Percentiles rank a stretch among this genome's conserved stretches.
Evolutionary conservation across 2,888 invertebrate species (phyloP).

Genomic region (Diloba caeruleocephala): DNA sequence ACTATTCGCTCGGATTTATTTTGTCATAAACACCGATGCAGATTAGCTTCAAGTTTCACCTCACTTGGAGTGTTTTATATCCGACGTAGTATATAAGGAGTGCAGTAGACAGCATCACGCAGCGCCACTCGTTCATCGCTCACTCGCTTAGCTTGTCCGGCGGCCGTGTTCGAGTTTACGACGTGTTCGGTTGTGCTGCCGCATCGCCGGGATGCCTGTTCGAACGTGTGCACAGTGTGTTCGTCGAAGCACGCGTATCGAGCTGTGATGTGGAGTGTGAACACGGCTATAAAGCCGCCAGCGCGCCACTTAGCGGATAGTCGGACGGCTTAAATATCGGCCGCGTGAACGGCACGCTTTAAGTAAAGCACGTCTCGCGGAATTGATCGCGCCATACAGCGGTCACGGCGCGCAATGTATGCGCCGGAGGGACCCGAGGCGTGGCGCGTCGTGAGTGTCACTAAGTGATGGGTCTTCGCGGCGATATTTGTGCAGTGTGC

Average conservation of each 20-base stretch:
- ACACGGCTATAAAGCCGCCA: slow-evolving; percentile 5
- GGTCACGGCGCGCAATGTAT: slow-evolving; percentile 34
- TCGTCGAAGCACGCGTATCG: not conserved
- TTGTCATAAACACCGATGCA: slow-evolving; percentile 1
- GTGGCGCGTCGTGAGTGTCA: slow-evolving; percentile 12
- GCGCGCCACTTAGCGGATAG: slow-evolving; percentile 23
- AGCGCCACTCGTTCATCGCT: slow-evolving; percentile 15
- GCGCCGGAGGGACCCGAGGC: slow-evolving; percentile 1
- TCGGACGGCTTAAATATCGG: slow-evolving; percentile 20
- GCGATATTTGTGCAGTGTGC: slow-evolving; percentile 6
- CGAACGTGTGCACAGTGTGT: not conserved
- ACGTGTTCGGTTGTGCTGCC: slow-evolving; percentile 15
- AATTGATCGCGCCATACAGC: slow-evolving; percentile 39
- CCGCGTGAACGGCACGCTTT: slow-evolving; percentile 9
- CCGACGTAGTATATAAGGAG: not conserved
- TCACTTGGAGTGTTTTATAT: slow-evolving; percentile 8
- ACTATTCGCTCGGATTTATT: slow-evolving; percentile 6
- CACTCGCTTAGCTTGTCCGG: not conserved
- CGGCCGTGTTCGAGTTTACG: not conserved
- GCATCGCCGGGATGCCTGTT: not conserved
- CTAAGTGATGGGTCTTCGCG: slow-evolving; percentile 5
- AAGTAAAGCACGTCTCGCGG: slow-evolving; percentile 14
- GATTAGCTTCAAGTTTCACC: not conserved
- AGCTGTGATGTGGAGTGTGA: not conserved
- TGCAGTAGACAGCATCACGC: not conserved